A percentile compares a stretch with the other conserved stretches of the same genome.
Evolutionary conservation across 2,113 vertebrate genomes (phyloP).

Genomic region (Electrona antarctica): DNA sequence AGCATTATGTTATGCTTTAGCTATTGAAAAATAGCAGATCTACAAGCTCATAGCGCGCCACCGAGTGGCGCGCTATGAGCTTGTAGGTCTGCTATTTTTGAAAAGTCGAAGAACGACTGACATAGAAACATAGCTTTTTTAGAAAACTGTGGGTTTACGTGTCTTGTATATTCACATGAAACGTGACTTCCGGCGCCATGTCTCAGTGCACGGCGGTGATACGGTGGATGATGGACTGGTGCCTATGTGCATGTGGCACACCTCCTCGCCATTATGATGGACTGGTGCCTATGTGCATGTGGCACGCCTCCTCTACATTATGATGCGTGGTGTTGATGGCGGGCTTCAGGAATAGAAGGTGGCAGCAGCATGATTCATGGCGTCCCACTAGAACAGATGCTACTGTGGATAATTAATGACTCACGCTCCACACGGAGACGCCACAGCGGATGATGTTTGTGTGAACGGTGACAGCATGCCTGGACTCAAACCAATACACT

Average conservation of each 20-base stretch:
- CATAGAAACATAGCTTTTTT: no score
- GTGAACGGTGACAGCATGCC: constrained; percentile 18
- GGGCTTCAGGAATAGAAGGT: constrained; percentile 66
- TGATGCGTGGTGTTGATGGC: constrained; percentile 25
- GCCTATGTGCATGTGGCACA: constrained; percentile 21
- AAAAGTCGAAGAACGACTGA: no score
- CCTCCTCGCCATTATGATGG: no score
- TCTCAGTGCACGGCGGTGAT: constrained; percentile 32
- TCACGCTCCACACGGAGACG: constrained; percentile 36
- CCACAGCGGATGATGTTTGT: constrained; percentile 46
- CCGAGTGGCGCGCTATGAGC: no score
- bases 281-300: no score
- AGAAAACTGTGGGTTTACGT: no score
- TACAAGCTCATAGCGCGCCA: no score
- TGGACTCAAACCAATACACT: not conserved
- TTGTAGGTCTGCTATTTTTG: no score
- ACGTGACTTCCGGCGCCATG: no score
- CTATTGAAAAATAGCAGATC: no score
- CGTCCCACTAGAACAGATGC: constrained; percentile 59
- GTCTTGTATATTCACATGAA: no score
- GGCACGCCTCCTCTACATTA: not conserved
- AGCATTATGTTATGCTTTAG: no score
- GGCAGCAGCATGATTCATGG: constrained; percentile 59
- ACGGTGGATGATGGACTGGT: constrained; percentile 31
- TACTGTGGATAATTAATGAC: constrained; percentile 68